Evolutionary conservation across 2,797 vertebrate species (phyloP).

Genomic region (Lepilemur septentrionalis): DNA sequence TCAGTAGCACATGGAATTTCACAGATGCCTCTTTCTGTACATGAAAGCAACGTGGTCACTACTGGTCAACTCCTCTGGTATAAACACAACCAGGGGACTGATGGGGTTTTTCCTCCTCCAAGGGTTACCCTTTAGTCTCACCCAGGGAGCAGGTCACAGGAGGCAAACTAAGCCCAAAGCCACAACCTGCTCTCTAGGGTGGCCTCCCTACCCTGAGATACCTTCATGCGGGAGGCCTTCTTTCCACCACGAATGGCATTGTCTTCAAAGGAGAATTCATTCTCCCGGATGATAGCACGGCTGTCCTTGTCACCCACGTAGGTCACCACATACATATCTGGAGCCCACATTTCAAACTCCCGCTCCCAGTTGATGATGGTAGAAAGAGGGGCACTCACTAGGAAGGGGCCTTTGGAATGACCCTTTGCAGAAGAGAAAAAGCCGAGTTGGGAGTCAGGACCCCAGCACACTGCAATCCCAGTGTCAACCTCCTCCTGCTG

Average conservation of each 20-base stretch:
- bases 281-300: slow-evolving; percentile 97
- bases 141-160: neutral
- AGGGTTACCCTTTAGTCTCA: neutral
- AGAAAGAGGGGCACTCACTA: slow-evolving; percentile 97
- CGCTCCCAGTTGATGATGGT: slow-evolving; percentile 99
- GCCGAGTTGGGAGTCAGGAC: neutral
- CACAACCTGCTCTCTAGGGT: neutral
- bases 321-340: slow-evolving; percentile 98
- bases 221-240: slow-evolving; percentile 98
- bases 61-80: neutral
- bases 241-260: slow-evolving; percentile 98
- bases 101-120: neutral
- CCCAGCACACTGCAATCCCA: neutral
- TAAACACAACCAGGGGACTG: neutral
- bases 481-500: neutral
- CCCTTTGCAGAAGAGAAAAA: slow-evolving; percentile 85
- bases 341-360: slow-evolving; percentile 99
- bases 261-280: slow-evolving; percentile 98
- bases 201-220: slow-evolving; percentile 70
- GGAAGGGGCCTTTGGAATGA: slow-evolving; percentile 98
- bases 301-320: slow-evolving; percentile 98
- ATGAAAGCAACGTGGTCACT: neutral
- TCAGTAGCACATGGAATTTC: slow-evolving; percentile 97
- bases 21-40: slow-evolving; percentile 96
- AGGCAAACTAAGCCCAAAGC: neutral